Evolutionary conservation across 2,113 vertebrate species (phyloP).

Genomic region (Marmota flaviventris): DNA sequence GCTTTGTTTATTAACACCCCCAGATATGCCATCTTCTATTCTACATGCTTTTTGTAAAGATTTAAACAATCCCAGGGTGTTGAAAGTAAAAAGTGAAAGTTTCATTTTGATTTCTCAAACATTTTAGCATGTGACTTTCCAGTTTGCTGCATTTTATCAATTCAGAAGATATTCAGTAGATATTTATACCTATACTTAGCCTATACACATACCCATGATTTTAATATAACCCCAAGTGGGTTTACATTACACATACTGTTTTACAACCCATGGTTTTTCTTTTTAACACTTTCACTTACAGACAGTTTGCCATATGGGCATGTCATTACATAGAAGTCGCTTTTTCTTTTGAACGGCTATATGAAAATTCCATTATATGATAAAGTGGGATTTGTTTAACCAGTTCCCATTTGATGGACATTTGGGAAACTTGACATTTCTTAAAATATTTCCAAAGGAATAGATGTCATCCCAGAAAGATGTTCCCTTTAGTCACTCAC

Average conservation of each 20-base stretch:
- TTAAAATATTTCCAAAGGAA: conserved; percentile 16
- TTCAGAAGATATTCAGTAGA: background rate
- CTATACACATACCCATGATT: background rate
- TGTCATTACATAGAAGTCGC: background rate
- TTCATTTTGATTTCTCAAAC: background rate
- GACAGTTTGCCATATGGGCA: background rate
- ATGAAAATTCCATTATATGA: conserved; percentile 28
- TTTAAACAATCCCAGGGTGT: background rate
- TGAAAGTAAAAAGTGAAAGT: background rate
- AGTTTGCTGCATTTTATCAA: background rate
- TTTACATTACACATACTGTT: background rate
- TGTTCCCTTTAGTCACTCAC: background rate
- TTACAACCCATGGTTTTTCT: background rate
- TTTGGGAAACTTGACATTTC: conserved; percentile 23
- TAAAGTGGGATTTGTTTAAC: background rate
- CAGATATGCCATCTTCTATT: background rate
- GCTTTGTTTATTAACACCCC: background rate
- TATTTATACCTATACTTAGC: background rate
- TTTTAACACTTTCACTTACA: background rate
- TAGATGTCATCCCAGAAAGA: background rate
- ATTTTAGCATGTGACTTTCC: background rate
- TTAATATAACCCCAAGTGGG: background rate
- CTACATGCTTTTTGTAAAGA: background rate
- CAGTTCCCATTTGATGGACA: conserved; percentile 13
- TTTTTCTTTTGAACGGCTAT: background rate